phyloP scores from a whole-genome alignment of 2,113 vertebrate genomes.

The Crotalus tigris region DNA sequence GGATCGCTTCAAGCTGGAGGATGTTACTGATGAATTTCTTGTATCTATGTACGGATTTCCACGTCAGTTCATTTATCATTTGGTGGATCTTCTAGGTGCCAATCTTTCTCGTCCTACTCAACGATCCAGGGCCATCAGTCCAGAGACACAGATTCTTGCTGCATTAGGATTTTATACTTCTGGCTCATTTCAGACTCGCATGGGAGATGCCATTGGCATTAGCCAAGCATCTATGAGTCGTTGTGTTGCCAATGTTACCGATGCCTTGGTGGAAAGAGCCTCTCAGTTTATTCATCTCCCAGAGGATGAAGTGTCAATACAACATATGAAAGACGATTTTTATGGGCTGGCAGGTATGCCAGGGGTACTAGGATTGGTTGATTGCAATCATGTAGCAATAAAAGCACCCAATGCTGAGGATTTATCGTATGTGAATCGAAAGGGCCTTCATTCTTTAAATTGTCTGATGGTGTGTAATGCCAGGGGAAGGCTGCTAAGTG shows the following conservation, averaged over 20 bases:
- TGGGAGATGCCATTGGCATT: conserved; percentile 95
- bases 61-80: conserved; percentile 88
- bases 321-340: conserved; percentile 85
- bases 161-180: conserved; percentile 97
- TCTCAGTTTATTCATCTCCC: conserved; percentile 83
- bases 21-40: conserved; percentile 86
- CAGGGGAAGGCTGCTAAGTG: conserved; percentile 83
- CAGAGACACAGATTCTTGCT: conserved; percentile 93
- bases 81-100: conserved; percentile 85
- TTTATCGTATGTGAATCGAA: conserved; percentile 87
- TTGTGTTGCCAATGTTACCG: conserved; percentile 93
- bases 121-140: conserved; percentile 92
- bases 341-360: conserved; percentile 88
- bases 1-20: conserved; percentile 90
- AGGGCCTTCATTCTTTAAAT: conserved; percentile 92
- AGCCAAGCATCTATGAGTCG: conserved; percentile 98
- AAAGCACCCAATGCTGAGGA: conserved; percentile 95
- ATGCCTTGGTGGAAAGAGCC: conserved; percentile 88
- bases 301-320: conserved; percentile 74
- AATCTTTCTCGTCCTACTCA: conserved; percentile 87
- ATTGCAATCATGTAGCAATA: conserved; percentile 89
- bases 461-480: conserved; percentile 90
- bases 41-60: conserved; percentile 89
- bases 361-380: conserved; percentile 85
- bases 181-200: conserved; percentile 93